These are phyloP conservation scores for Vollenhovia emeryi DNA, from an alignment of 1,140 invertebrate species.

Conservation along the genomic window DNA sequence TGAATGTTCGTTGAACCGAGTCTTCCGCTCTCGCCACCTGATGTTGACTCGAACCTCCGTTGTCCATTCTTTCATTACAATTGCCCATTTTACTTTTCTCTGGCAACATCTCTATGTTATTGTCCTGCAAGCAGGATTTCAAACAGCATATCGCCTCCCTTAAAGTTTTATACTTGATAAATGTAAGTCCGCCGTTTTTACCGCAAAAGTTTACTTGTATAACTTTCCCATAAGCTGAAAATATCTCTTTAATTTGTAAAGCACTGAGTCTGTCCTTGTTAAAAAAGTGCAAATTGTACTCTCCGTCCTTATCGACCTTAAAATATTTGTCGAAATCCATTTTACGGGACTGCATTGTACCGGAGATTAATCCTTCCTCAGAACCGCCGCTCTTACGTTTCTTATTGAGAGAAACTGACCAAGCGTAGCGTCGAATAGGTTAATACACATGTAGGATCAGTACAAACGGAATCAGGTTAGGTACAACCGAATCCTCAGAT, in stretches of 20 bases:
- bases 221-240: conserved; percentile 66
- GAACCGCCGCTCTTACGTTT: background rate
- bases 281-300: conserved; percentile 59
- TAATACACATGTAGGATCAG: background rate
- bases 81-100: conserved; percentile 26
- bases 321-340: conserved; percentile 55
- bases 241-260: conserved; percentile 42
- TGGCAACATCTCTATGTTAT: conserved; percentile 45
- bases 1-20: background rate
- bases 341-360: no score
- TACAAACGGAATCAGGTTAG: background rate
- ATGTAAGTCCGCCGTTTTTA: conserved; percentile 45
- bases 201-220: background rate
- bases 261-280: conserved; percentile 29
- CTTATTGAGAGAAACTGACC: background rate
- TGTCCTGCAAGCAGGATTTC: background rate
- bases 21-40: background rate
- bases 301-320: background rate
- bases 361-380: no score
- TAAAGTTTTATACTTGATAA: conserved; percentile 47
- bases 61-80: background rate
- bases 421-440: no score
- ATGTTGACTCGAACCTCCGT: background rate
- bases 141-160: conserved; percentile 34
- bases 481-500: background rate